These are phyloP conservation scores for Zaprionus ghesquierei DNA, from an alignment of 1,140 invertebrate species.

Conservation along the genomic window DNA sequence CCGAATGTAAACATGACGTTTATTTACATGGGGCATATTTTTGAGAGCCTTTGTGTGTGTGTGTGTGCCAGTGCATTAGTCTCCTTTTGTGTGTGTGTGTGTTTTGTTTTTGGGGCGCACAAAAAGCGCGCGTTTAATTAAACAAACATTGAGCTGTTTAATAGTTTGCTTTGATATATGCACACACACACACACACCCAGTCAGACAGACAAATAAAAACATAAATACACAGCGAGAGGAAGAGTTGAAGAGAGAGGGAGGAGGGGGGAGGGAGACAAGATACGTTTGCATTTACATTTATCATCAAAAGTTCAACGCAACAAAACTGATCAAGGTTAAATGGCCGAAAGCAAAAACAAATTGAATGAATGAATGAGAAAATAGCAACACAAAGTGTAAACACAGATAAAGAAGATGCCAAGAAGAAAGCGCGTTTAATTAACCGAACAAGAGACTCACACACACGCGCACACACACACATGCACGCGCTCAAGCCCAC, in stretches of 20 bases:
- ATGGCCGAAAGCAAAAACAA: conserved; percentile 28
- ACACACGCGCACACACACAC: conserved; percentile 12
- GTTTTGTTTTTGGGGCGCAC: conserved; percentile 21
- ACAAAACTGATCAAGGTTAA: conserved; percentile 71
- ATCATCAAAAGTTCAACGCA: conserved; percentile 72
- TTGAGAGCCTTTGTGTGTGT: background rate
- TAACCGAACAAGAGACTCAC: conserved; percentile 18
- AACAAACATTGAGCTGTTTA: conserved; percentile 39
- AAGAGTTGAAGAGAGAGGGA: background rate
- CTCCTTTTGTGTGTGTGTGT: conserved; percentile 13
- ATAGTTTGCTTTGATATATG: conserved; percentile 47
- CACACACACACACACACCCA: conserved; percentile 11
- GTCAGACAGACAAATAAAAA: background rate
- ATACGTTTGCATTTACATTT: conserved; percentile 38
- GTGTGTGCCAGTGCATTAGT: conserved; percentile 15
- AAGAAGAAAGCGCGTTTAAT: conserved; percentile 57
- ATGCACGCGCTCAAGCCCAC: background rate
- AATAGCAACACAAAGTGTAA: conserved; percentile 19
- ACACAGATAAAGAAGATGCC: conserved; percentile 36
- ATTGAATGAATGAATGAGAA: conserved; percentile 5
- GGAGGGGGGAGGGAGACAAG: background rate
- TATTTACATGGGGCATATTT: conserved; percentile 40
- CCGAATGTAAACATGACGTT: conserved; percentile 50
- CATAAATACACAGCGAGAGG: conserved; percentile 6
- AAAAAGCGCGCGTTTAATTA: conserved; percentile 39